phyloP scores from a whole-genome alignment of 2,113 vertebrate species.

The Colaptes auratus region DNA sequence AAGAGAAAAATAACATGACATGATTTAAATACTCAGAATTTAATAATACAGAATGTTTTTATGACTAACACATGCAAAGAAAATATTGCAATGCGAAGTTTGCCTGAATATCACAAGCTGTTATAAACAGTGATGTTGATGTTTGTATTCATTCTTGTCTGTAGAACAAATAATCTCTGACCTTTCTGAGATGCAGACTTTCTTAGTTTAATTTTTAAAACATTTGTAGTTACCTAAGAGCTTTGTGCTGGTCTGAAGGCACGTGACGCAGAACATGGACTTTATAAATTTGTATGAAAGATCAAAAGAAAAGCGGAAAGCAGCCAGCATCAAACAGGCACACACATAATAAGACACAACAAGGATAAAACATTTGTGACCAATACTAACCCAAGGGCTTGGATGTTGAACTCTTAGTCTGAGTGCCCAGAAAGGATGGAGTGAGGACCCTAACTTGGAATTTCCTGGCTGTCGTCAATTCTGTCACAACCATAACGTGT shows the following conservation, averaged over 20 bases:
- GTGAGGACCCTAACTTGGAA: constrained; percentile 47
- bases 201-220: background rate
- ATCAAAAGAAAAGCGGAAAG: constrained; percentile 28
- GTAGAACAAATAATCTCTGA: constrained; percentile 24
- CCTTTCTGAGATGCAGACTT: constrained; percentile 14
- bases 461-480: constrained; percentile 67
- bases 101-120: constrained; percentile 5
- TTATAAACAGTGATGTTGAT: constrained; percentile 33
- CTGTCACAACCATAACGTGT: constrained; percentile 45
- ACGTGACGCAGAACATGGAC: background rate
- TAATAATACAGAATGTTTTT: background rate
- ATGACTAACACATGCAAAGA: constrained; percentile 53
- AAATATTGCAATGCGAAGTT: constrained; percentile 22
- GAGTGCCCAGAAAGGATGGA: constrained; percentile 52
- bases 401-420: constrained; percentile 2
- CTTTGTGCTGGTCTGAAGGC: background rate
- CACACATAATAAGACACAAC: constrained; percentile 6
- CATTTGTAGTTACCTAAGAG: constrained; percentile 7
- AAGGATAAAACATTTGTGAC: background rate
- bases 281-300: background rate
- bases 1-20: background rate
- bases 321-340: constrained; percentile 17
- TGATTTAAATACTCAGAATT: constrained; percentile 42
- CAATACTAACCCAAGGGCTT: constrained; percentile 14
- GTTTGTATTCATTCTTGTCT: constrained; percentile 32